Conservation (phyloP, 2,113 vertebrate genomes). For the Engystomops pustulosus region DNA sequence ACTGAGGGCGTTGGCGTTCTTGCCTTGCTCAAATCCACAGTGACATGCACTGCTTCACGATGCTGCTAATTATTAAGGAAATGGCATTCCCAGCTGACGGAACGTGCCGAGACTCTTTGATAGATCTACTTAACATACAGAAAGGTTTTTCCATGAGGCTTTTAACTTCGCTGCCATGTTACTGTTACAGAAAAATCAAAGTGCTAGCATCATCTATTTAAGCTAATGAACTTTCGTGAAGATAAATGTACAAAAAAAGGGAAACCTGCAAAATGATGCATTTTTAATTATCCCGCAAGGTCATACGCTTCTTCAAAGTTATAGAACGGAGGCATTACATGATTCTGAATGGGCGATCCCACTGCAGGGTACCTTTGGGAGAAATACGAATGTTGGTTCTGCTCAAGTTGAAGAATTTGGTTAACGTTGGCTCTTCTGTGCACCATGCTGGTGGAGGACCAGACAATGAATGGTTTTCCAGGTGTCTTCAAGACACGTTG, state of each 20-base stretch:
- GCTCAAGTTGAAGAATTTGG: no score
- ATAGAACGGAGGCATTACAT: not conserved
- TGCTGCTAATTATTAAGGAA: constrained; percentile 53
- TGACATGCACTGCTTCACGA: constrained; percentile 24
- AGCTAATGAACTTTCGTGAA: constrained; percentile 50
- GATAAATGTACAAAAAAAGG: constrained; percentile 36
- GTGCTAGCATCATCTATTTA: constrained; percentile 26
- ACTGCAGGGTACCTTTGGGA: no score
- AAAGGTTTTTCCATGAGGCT: constrained; percentile 19
- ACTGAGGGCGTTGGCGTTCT: not conserved
- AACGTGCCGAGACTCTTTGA: constrained; percentile 39
- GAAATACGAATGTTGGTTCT: no score
- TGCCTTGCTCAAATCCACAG: constrained; percentile 37
- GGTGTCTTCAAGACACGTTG: no score
- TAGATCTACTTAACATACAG: constrained; percentile 52
- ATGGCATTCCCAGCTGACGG: constrained; percentile 43
- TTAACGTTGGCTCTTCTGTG: no score
- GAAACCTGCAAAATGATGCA: constrained; percentile 40
- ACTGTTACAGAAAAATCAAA: constrained; percentile 47
- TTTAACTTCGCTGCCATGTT: constrained; percentile 15
- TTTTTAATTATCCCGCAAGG: constrained; percentile 53
- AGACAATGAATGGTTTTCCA: no score
- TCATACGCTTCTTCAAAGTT: constrained; percentile 38
- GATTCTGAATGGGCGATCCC: not conserved
- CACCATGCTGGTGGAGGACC: no score